A percentile compares a stretch with the other conserved stretches of the same genome.
These are phyloP conservation scores for Pluvialis apricaria DNA, from an alignment of 2,113 vertebrate species.

Conservation along the genomic window DNA sequence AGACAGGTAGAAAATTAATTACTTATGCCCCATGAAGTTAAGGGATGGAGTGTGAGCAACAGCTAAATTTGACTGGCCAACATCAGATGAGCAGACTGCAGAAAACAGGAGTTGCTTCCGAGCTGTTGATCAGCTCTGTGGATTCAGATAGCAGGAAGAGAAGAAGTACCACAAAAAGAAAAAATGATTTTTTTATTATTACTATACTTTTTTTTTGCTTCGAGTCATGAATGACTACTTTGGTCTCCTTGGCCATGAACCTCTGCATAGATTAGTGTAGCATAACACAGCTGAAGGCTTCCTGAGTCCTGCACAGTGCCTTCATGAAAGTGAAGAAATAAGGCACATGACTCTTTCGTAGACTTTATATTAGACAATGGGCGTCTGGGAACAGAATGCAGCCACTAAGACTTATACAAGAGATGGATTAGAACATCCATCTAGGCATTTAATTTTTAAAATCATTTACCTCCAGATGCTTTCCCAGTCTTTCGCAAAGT, in stretches of 20 bases:
- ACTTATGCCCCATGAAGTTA: not conserved
- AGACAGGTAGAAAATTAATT: not conserved
- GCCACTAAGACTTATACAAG: not conserved
- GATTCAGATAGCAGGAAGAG: not conserved
- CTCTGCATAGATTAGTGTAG: not conserved
- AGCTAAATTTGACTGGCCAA: not conserved
- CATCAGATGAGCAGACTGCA: not conserved
- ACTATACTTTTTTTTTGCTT: not conserved
- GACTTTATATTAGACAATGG: not conserved
- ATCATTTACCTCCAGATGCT: not conserved
- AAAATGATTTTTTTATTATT: no score
- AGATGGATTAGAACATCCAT: not conserved
- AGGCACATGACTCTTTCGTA: not conserved
- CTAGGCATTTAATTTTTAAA: not conserved
- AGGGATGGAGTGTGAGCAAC: not conserved
- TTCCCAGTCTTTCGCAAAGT: not conserved
- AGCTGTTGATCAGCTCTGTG: not conserved
- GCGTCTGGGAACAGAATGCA: not conserved
- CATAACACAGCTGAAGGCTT: not conserved
- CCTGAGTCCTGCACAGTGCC: not conserved
- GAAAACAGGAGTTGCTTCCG: not conserved
- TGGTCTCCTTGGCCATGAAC: not conserved
- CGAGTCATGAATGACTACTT: not conserved
- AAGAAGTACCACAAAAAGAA: not conserved
- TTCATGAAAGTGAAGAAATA: not conserved